Evolutionary conservation across 2,888 invertebrate species (phyloP).

Genomic region (Cheiracanthium punctorium): DNA sequence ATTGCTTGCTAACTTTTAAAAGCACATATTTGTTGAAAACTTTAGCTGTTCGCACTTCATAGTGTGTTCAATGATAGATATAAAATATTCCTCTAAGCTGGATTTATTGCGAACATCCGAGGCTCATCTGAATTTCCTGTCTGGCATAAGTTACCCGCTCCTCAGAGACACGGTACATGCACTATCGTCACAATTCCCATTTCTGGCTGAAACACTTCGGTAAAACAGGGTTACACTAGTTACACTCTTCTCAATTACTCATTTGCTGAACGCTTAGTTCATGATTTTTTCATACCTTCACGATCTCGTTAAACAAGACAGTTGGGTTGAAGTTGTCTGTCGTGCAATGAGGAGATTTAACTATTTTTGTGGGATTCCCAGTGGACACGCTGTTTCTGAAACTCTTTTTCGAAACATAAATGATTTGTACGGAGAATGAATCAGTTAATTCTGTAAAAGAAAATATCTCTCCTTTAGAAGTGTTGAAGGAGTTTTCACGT

Average conservation of each 20-base stretch:
- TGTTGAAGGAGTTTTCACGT: too few relatives aligned
- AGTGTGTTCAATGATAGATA: background rate
- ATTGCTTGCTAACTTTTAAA: too few relatives aligned
- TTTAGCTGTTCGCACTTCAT: too few relatives aligned
- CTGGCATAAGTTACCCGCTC: background rate
- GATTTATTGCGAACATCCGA: background rate
- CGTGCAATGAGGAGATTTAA: background rate
- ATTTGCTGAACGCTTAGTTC: slow-evolving; percentile 10
- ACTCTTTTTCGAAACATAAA: background rate
- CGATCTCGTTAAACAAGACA: background rate
- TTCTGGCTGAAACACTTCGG: background rate
- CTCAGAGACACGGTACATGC: background rate
- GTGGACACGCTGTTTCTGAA: background rate
- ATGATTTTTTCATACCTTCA: background rate
- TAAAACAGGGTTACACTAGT: background rate
- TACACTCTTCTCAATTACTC: slow-evolving; percentile 5
- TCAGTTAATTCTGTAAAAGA: background rate
- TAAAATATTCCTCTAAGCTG: background rate
- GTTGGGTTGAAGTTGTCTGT: background rate
- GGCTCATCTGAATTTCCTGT: background rate
- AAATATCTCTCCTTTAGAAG: too few relatives aligned
- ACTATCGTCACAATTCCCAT: background rate
- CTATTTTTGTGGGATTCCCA: background rate
- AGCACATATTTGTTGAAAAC: too few relatives aligned
- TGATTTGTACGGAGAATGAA: background rate